Percentiles rank a stretch among this genome's conserved stretches.
Conservation (phyloP, 2,113 vertebrate species). For the Neomonachus schauinslandi region DNA sequence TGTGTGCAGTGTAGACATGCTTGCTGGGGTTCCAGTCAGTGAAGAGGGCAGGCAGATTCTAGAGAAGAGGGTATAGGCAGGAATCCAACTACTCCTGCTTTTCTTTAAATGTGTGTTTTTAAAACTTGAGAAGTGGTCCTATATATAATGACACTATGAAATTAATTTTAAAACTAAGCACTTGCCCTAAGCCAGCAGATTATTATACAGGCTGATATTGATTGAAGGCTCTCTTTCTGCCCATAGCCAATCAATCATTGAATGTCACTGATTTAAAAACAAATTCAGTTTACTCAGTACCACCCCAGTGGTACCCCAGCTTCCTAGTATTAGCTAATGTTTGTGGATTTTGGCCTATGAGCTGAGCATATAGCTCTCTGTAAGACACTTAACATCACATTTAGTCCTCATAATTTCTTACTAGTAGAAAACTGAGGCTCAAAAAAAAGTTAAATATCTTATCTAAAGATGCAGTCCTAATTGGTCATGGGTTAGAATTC, state of each 20-base stretch:
- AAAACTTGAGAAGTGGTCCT: not conserved
- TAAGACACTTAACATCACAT: not conserved
- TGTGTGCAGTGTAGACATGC: not conserved
- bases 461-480: not conserved
- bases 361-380: not conserved
- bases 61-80: not conserved
- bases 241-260: not conserved
- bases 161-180: slow-evolving; percentile 3
- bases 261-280: not conserved
- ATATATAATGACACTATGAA: not conserved
- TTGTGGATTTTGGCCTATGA: not conserved
- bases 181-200: not conserved
- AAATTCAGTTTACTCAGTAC: not conserved
- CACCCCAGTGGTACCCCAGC: not conserved
- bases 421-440: not conserved
- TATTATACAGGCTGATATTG: not conserved
- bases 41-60: not conserved
- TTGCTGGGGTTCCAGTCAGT: not conserved
- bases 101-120: not conserved
- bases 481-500: not conserved
- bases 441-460: not conserved
- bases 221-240: not conserved
- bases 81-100: not conserved
- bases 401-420: not conserved
- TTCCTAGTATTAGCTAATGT: not conserved